Evolutionary conservation across 1,140 invertebrate genomes (phyloP), one percentile per base, ranked within the genome.

Genomic region (Nilaparvata lugens): DNA sequence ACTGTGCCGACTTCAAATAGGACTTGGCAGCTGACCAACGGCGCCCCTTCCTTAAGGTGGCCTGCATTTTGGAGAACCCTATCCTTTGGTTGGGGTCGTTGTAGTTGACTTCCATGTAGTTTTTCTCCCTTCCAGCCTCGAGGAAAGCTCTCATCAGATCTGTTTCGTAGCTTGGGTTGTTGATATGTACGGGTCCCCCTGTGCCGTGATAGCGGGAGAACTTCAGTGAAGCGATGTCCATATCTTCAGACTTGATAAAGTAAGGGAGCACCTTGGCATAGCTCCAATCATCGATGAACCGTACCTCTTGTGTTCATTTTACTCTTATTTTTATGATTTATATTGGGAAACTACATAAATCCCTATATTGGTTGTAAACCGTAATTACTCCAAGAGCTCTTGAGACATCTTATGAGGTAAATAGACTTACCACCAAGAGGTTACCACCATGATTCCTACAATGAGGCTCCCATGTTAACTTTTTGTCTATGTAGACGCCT

Each of bases 251-350:
- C 68, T 82, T 81, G 45, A 76, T 73, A 61, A 81, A 89, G 68
- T 87, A 89, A 0, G 82, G 83, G 5, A 88, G 69, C 0, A 88
- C 78, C 1, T 88, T 83, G 4, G 80, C 74, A 68, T 88, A 93
- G 19, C 62, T 45, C 78, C 83, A 84, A 40, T 86, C 86, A 11
- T 73, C 70, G 64, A 83, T 82, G 0, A n/a, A n/a, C n/a, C n/a
- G n/a, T n/a, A n/a, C n/a, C n/a, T 19, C 13, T 48, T 48, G 3
- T 13, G 43, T 48, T n/a, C 4, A 4, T 18, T n/a, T n/a, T n/a
- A n/a, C n/a, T n/a, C n/a, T n/a, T n/a, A n/a, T n/a, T n/a, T n/a
- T n/a, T n/a, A n/a, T n/a, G n/a, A n/a, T n/a, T n/a, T n/a, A n/a
- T n/a, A n/a, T n/a, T n/a, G n/a, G n/a, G n/a, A n/a, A n/a, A n/a